These are phyloP conservation scores for Protonibea diacanthus DNA, from an alignment of 2,797 vertebrate species.

Conservation along the genomic window DNA sequence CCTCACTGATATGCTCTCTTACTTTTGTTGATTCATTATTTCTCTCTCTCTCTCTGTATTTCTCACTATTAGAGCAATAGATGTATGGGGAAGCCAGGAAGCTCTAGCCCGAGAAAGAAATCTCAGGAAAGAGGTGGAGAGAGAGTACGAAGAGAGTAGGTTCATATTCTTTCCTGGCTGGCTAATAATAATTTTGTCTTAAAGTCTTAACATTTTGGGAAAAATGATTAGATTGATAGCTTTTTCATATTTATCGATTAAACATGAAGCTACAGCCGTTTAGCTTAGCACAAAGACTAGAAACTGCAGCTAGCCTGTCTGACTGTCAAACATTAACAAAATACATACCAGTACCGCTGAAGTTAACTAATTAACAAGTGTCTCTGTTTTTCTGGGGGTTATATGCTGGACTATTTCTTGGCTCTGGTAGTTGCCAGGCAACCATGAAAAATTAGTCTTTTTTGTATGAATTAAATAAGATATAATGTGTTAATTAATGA, in stretches of 20 bases:
- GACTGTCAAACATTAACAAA: neutral
- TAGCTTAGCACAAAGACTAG: neutral
- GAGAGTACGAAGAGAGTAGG: conserved; percentile 95
- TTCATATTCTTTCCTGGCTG: conserved; percentile 34
- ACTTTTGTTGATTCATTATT: neutral
- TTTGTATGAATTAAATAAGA: too few relatives aligned
- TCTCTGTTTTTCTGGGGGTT: neutral
- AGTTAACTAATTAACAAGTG: neutral
- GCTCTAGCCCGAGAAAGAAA: conserved; percentile 94
- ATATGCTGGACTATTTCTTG: neutral
- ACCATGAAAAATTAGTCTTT: too few relatives aligned
- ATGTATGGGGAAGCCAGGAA: conserved; percentile 97
- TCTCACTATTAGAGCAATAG: conserved; percentile 87
- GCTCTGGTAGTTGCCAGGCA: neutral
- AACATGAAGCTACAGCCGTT: neutral
- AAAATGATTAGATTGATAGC: neutral
- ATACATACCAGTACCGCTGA: neutral
- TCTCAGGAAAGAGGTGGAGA: conserved; percentile 92
- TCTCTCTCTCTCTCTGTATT: conserved; percentile 35
- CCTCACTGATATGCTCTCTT: neutral
- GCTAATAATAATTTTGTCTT: neutral
- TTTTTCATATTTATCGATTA: neutral
- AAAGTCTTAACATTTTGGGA: neutral
- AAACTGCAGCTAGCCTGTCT: neutral
- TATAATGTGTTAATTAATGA: too few relatives aligned